Base-by-base conservation (phyloP, 2,797 vertebrate species). In the Manis pentadactyla region DNA sequence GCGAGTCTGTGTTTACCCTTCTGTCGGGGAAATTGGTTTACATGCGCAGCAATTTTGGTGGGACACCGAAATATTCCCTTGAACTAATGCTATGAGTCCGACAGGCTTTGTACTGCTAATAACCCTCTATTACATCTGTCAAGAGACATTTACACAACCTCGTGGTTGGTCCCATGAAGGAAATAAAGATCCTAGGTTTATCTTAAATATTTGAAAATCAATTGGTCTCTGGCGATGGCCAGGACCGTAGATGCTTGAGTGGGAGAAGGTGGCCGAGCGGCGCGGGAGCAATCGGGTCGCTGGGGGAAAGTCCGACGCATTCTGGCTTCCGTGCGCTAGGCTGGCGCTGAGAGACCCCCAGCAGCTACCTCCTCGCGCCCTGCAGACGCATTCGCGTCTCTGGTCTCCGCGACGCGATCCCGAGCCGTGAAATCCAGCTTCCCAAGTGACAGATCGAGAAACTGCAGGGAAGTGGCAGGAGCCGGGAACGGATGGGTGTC, bases 1-100 rank as follows among this genome's bases (percentile, higher is more conserved):
- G 98, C 96, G 96, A 97, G 98, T 98, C 98, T 98, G 97, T 99
- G 99, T 99, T 99, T 99, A 99, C 99, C 97, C 98, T 98, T 98
- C 98, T 97, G 95, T 97, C 98, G 96, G 98, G 98, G 98, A 99
- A 99, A 99, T 99, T 98, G 97, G 98, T 99, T 99, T 99, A 99
- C 98, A 95, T 97, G 97, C 98, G 97, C 94, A 97, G 96, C 98
- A 98, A 98, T 99, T 99, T 98, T 98, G 97, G 98, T 98, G 98
- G 98, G 98, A 99, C 98, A 99, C 98, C 98, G 96, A 99, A 98
- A 98, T 98, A 98, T 98, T 98, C 98, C 98, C 98, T 98, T 98
- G 98, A 99, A 98, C 98, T 97, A 97, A 96, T 77, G 97, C 98
- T 98, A 97, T 94, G 97, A 97, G 97, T 97, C 98, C 98, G 94